Evolutionary conservation across 2,888 invertebrate genomes (phyloP).

Genomic region (Patella caerulea): DNA sequence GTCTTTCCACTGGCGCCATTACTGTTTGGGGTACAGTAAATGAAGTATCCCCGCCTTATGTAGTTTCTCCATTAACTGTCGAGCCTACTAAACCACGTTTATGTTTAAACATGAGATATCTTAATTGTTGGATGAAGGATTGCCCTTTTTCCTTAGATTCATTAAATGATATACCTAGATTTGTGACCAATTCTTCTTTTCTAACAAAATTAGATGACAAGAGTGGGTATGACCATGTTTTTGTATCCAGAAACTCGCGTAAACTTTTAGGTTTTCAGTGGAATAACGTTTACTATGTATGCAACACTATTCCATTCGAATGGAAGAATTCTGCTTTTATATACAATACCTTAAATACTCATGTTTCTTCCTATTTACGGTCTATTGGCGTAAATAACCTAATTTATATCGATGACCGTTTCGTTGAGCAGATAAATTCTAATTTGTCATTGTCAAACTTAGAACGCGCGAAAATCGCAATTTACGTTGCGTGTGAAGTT

Average conservation of each 20-base stretch:
- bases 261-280: constrained; percentile 2
- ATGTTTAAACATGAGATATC: not conserved
- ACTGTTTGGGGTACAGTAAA: not conserved
- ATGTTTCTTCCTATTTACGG: not conserved
- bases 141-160: not conserved
- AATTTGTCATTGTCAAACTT: not conserved
- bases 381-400: not conserved
- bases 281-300: not conserved
- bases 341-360: not conserved
- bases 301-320: constrained; percentile 2
- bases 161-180: not conserved
- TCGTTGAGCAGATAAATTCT: not conserved
- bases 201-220: not conserved
- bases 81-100: not conserved
- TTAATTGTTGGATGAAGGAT: not conserved
- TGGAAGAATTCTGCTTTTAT: constrained; percentile 8
- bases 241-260: not conserved
- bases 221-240: not conserved
- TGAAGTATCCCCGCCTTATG: not conserved
- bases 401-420: not conserved
- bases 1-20: not conserved
- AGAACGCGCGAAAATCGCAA: too few species aligned
- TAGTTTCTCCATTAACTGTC: not conserved
- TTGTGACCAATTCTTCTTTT: not conserved
- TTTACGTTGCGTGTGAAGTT: too few species aligned